phyloP scores from a whole-genome alignment of 2,888 invertebrate species.

The Drosophila limbata region DNA sequence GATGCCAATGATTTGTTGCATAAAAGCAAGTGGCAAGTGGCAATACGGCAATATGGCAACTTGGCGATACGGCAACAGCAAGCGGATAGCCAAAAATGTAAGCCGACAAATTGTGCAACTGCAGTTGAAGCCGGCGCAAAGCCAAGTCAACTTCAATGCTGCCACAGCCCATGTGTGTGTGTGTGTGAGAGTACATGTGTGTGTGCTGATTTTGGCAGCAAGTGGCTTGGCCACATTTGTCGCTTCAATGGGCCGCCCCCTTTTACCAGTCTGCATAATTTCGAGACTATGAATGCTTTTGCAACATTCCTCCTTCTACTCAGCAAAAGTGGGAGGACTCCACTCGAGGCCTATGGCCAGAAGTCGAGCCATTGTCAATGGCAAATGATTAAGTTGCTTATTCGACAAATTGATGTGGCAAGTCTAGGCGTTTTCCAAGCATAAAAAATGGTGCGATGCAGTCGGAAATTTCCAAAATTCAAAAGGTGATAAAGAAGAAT shows the following conservation, averaged over 20 bases:
- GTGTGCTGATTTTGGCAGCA: constrained; percentile 75
- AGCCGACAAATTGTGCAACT: constrained; percentile 80
- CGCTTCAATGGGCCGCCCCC: constrained; percentile 61
- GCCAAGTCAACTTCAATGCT: constrained; percentile 47
- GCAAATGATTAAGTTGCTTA: constrained; percentile 81
- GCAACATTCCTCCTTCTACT: constrained; percentile 42
- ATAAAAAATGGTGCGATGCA: neutral
- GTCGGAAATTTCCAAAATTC: neutral
- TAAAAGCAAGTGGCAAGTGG: constrained; percentile 73
- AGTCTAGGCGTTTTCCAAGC: constrained; percentile 26
- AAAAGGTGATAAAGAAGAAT: neutral
- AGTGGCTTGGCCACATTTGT: constrained; percentile 78
- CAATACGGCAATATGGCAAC: constrained; percentile 57
- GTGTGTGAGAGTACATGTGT: constrained; percentile 11
- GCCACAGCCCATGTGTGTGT: neutral
- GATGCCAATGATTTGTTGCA: constrained; percentile 81
- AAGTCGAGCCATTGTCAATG: constrained; percentile 61
- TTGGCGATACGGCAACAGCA: constrained; percentile 68
- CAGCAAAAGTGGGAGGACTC: constrained; percentile 18
- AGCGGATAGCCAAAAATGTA: constrained; percentile 74
- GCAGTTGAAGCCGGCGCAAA: constrained; percentile 50
- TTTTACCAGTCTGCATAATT: constrained; percentile 68
- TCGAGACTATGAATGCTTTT: constrained; percentile 69
- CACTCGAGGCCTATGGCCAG: constrained; percentile 20
- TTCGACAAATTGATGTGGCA: constrained; percentile 78